phyloP scores from a whole-genome alignment of 2,797 vertebrate genomes.

The Delichon dasypus region DNA sequence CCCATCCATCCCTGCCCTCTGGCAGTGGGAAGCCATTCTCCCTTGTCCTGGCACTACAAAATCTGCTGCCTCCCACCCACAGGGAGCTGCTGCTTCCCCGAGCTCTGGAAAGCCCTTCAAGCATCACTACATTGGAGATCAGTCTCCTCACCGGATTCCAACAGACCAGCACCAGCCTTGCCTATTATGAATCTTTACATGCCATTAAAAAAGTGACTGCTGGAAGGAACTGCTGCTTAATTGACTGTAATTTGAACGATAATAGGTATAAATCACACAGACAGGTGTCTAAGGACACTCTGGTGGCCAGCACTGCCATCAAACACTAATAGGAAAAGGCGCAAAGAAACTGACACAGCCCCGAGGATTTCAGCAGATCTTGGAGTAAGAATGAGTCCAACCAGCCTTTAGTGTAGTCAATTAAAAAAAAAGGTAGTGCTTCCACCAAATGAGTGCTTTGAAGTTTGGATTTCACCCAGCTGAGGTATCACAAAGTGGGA shows the following conservation, averaged over 20 bases:
- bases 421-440: background rate
- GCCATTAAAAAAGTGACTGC: background rate
- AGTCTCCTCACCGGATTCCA: background rate
- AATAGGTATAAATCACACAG: background rate
- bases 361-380: background rate
- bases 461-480: background rate
- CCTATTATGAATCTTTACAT: background rate
- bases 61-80: background rate
- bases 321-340: background rate
- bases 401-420: background rate
- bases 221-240: background rate
- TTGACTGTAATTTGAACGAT: background rate
- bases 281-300: background rate
- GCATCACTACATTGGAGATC: background rate
- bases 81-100: background rate
- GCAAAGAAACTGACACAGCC: background rate
- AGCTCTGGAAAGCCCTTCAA: background rate
- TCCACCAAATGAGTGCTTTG: background rate
- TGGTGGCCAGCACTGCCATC: background rate
- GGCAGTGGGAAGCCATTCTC: background rate
- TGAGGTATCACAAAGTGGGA: background rate
- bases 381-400: background rate
- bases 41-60: background rate
- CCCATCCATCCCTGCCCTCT: rapidly evolving
- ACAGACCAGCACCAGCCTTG: background rate